Conservation (phyloP, 2,797 vertebrate genomes). For the Enteromius mattozi region DNA sequence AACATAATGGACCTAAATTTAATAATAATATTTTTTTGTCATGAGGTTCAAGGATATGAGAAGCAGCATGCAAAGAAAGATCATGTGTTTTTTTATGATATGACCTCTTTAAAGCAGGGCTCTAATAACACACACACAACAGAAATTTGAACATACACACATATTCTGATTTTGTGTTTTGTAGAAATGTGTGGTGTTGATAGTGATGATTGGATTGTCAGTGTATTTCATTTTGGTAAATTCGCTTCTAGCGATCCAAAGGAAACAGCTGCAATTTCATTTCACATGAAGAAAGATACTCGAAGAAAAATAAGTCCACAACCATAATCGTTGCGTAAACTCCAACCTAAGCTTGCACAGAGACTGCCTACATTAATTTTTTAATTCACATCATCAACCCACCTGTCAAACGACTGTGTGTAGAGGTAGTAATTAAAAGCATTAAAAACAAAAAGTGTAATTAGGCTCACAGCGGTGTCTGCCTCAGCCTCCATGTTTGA, state of each 20-base stretch:
- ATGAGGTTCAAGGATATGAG: background rate
- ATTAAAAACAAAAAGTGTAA: conserved; percentile 47
- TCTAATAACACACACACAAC: background rate
- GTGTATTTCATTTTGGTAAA: background rate
- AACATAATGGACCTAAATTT: background rate
- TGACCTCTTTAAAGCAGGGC: conserved; percentile 1
- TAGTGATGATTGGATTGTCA: background rate
- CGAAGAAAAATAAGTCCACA: background rate
- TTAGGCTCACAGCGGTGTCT: conserved; percentile 47
- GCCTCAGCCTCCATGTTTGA: conserved; percentile 59
- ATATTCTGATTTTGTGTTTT: background rate
- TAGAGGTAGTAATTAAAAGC: conserved; percentile 46
- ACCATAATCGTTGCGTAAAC: background rate
- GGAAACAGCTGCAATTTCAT: background rate
- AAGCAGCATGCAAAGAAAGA: background rate
- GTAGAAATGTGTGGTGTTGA: background rate
- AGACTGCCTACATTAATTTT: conserved; percentile 17
- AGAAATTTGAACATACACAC: background rate
- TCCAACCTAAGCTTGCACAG: background rate
- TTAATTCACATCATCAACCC: conserved; percentile 44
- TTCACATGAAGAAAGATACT: background rate
- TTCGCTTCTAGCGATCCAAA: background rate
- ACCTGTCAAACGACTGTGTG: conserved; percentile 27
- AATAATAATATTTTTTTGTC: conserved; percentile 1
- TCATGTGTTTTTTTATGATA: background rate